Conservation (phyloP, 2,888 invertebrate genomes). For the Malacosoma neustria region DNA sequence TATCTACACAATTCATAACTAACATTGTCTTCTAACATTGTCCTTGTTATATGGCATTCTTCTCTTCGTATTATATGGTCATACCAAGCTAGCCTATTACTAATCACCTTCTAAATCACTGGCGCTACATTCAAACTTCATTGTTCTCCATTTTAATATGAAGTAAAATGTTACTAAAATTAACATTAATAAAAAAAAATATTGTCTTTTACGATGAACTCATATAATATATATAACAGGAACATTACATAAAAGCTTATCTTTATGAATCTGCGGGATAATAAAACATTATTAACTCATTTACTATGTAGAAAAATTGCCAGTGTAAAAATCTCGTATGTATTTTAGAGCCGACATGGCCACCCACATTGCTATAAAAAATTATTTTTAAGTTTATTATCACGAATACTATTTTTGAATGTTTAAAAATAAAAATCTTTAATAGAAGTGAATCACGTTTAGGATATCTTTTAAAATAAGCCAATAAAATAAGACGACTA, state of each 20-base stretch:
- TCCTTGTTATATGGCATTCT: too few species aligned
- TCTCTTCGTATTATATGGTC: too few species aligned
- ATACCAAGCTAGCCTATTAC: too few species aligned
- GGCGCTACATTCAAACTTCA: too few species aligned
- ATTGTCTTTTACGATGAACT: neutral
- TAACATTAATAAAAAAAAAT: too few species aligned
- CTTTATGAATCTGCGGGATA: neutral
- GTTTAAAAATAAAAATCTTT: conserved; percentile 15
- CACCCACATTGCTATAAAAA: conserved; percentile 16
- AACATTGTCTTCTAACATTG: too few species aligned
- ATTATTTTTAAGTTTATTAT: conserved; percentile 11
- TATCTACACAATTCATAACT: too few species aligned
- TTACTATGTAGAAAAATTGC: neutral
- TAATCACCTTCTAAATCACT: too few species aligned
- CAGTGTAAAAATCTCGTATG: neutral
- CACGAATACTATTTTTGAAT: conserved; percentile 15
- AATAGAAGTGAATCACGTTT: conserved; percentile 2
- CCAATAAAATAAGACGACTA: neutral
- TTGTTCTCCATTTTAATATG: too few species aligned
- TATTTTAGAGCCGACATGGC: conserved; percentile 6
- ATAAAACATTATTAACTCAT: neutral
- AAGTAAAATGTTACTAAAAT: too few species aligned
- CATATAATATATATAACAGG: conserved; percentile 2
- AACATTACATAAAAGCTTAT: neutral
- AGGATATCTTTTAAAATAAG: neutral